Conservation (phyloP, 2,797 vertebrate genomes). For the Myripristis murdjan region DNA sequence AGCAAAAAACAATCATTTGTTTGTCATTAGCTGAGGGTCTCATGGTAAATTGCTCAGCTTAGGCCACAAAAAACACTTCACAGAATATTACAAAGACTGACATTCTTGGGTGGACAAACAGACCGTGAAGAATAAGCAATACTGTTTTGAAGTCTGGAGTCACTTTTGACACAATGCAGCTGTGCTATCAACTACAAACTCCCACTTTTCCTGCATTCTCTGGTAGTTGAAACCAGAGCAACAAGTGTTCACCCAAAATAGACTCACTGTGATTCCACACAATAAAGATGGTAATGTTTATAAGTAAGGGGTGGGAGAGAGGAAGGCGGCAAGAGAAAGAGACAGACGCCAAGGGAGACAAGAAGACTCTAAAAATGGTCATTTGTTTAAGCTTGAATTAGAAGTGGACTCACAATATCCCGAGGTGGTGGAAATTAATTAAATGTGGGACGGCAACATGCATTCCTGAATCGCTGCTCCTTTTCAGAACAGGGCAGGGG, state of each 20-base stretch:
- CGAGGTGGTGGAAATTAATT: slow-evolving; percentile 69
- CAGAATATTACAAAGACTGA: background rate
- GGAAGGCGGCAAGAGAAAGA: slow-evolving; percentile 25
- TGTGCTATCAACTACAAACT: background rate
- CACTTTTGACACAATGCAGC: slow-evolving; percentile 2
- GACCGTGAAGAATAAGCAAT: slow-evolving; percentile 16
- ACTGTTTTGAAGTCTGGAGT: slow-evolving; percentile 21
- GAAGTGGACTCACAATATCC: slow-evolving; percentile 57
- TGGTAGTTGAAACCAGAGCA: slow-evolving; percentile 47
- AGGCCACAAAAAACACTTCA: background rate
- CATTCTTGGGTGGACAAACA: background rate
- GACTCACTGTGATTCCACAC: slow-evolving; percentile 48
- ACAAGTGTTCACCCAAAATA: slow-evolving; percentile 43
- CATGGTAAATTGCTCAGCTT: background rate
- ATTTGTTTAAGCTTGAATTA: slow-evolving; percentile 57
- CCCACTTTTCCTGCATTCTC: slow-evolving; percentile 21
- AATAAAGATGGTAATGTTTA: slow-evolving; percentile 63
- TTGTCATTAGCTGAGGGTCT: background rate
- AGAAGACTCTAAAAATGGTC: slow-evolving; percentile 53
- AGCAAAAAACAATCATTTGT: slow-evolving; percentile 2
- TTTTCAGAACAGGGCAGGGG: slow-evolving; percentile 43
- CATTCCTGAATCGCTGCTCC: slow-evolving; percentile 30
- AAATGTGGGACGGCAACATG: slow-evolving; percentile 43
- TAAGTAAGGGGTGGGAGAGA: slow-evolving; percentile 20
- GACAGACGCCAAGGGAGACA: slow-evolving; percentile 26